Conservation (phyloP, 2,113 vertebrate species). For the Cercopithecus mona region DNA sequence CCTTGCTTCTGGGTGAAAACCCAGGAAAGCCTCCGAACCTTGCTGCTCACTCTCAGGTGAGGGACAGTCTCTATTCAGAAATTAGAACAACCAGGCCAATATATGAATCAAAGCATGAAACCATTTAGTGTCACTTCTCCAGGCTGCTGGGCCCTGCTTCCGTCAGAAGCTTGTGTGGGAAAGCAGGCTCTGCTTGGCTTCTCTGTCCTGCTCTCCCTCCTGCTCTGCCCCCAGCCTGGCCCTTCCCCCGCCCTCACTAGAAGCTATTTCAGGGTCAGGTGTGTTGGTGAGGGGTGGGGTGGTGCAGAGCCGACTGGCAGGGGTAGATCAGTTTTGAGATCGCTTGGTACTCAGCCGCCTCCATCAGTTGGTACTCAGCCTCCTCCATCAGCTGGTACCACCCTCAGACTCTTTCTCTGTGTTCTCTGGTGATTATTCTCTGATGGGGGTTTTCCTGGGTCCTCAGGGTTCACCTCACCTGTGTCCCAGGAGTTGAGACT, state of each 20-base stretch:
- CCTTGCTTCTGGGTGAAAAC: neutral
- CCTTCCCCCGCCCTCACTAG: neutral
- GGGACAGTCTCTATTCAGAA: neutral
- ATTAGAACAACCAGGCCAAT: neutral
- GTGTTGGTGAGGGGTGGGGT: no score
- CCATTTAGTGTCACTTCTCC: neutral
- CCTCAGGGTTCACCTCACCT: neutral
- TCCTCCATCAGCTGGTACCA: neutral
- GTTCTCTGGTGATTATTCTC: neutral
- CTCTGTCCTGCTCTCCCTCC: neutral
- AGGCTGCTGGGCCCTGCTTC: neutral
- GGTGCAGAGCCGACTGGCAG: neutral
- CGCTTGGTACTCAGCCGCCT: no score
- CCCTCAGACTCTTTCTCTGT: neutral
- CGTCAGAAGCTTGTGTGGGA: neutral
- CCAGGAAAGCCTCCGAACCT: neutral
- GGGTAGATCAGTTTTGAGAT: neutral
- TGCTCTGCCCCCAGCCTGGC: fast-evolving
- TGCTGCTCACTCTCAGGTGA: neutral
- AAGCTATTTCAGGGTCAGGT: neutral
- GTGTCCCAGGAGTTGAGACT: neutral
- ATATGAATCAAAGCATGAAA: neutral
- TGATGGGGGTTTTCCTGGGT: neutral
- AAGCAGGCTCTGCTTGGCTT: neutral
- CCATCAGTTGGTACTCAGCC: neutral